Evolutionary conservation across 2,113 vertebrate genomes (phyloP).

Genomic region (Chaetodon trifascialis): DNA sequence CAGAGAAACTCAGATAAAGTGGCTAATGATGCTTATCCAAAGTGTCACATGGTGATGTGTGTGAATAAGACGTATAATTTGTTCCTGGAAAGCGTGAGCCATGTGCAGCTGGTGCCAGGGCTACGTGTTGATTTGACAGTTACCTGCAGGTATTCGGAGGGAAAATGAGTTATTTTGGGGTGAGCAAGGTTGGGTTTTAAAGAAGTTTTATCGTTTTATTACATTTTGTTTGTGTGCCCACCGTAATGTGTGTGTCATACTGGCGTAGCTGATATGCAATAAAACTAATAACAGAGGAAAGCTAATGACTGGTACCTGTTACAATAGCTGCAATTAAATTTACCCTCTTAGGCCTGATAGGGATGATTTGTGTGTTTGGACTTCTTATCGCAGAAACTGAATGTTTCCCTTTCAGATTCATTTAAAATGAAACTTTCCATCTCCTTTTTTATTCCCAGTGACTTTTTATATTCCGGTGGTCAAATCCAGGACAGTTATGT

Average conservation of each 20-base stretch:
- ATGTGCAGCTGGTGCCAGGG: neutral
- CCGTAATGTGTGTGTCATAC: conserved; percentile 2
- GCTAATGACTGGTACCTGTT: conserved; percentile 50
- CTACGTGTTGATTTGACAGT: neutral
- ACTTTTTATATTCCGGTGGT: conserved; percentile 23
- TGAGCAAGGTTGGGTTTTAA: neutral
- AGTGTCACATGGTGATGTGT: conserved; percentile 1
- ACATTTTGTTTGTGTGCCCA: neutral
- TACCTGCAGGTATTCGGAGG: neutral
- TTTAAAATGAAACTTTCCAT: neutral
- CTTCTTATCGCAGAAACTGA: neutral
- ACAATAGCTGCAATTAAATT: conserved; percentile 47
- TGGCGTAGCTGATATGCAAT: neutral
- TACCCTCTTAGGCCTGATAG: conserved; percentile 16
- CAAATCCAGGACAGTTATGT: neutral
- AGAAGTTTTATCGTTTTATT: conserved; percentile 16
- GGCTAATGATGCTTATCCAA: neutral
- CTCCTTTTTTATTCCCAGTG: neutral
- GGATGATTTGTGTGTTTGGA: conserved; percentile 3
- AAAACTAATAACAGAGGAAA: conserved; percentile 36
- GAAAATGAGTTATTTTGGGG: neutral
- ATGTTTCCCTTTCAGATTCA: neutral
- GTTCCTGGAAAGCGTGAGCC: conserved; percentile 14
- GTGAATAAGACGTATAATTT: conserved; percentile 22
- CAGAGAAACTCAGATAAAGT: neutral